A percentile compares a stretch with the other conserved stretches of the same genome.
phyloP scores from a whole-genome alignment of 2,113 vertebrate species.

The Collichthys lucidus region DNA sequence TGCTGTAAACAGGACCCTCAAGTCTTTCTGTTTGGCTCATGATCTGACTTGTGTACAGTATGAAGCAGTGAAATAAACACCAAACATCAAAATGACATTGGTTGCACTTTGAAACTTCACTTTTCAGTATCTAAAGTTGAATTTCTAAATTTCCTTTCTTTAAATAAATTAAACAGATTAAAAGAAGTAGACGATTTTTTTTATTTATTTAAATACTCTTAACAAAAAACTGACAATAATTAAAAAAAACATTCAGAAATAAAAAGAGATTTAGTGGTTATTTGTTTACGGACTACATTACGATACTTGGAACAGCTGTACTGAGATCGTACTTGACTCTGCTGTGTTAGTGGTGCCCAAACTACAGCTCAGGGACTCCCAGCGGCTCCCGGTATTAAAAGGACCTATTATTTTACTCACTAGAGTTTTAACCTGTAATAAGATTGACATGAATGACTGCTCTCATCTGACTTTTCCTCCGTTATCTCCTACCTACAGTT shows the following conservation, averaged over 20 bases:
- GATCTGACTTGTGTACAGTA: constrained; percentile 13
- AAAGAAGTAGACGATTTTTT: neutral
- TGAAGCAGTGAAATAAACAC: constrained; percentile 18
- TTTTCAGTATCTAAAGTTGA: neutral
- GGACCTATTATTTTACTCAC: constrained; percentile 18
- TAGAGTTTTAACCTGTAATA: constrained; percentile 17
- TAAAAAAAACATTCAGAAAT: neutral
- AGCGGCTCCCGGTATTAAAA: neutral
- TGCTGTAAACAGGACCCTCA: constrained; percentile 11
- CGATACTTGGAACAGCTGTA: neutral
- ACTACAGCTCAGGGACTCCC: constrained; percentile 19
- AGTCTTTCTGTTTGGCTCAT: constrained; percentile 19
- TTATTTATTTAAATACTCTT: neutral
- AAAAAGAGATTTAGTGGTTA: neutral
- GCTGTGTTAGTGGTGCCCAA: constrained; percentile 2
- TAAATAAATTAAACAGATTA: neutral
- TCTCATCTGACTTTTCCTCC: neutral
- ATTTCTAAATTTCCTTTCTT: neutral
- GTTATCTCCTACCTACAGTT: constrained; percentile 19
- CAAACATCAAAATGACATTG: neutral
- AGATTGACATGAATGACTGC: neutral
- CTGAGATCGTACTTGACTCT: constrained; percentile 10
- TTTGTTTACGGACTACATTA: neutral
- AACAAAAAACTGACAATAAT: neutral
- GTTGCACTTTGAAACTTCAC: constrained; percentile 1